Evolutionary conservation across 2,797 vertebrate species (phyloP), one percentile per base, ranked within the genome.

Genomic region (Arctocebus calabarensis): DNA sequence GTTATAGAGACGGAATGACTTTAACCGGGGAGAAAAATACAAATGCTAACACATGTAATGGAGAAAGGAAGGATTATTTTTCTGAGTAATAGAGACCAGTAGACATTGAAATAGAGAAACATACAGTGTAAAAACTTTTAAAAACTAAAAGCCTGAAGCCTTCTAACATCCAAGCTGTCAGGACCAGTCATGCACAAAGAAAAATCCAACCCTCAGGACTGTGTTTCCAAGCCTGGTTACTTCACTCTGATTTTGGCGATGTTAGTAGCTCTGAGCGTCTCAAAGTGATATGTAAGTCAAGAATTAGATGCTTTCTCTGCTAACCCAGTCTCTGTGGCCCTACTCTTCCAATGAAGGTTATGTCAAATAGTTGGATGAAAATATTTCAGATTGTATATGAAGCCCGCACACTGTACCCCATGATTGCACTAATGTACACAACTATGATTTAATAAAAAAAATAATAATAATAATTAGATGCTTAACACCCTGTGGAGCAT

Each of bases 141-240:
- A 94, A 75, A 86, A 17, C 25, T 85, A 94, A 96, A 88, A 37
- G 19, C 27, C 85, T 34, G 34, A 78, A 75, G 75, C 11, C 27
- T 86, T 93, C 75, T 84, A 88, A 91, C 37, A 88, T 34, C 32
- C 34, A 22, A 86, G 14, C 52, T 90, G 45, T 88, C 88, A 77
- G 43, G 59, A 64, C 25, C 13, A 91, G 89, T 84, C 34, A 84
- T 20, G 40, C 74, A 74, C 32, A 59, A 70, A 43, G 40, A 82
- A 90, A 93, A 88, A 77, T 43, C 82, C 84, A 93, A 19, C 43
- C 62, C 19, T 75, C 7, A 40, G n/a, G 14, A 71, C 17, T 68
- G 3, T 16, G 25, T 59, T 90, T 34, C 16, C 59, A 59, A 40
- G 77, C 5, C 12, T 84, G n/a, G 29, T 70, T 70, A 73, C 40